Conservation (phyloP, 2,113 vertebrate genomes). For the Cathartes aura region DNA sequence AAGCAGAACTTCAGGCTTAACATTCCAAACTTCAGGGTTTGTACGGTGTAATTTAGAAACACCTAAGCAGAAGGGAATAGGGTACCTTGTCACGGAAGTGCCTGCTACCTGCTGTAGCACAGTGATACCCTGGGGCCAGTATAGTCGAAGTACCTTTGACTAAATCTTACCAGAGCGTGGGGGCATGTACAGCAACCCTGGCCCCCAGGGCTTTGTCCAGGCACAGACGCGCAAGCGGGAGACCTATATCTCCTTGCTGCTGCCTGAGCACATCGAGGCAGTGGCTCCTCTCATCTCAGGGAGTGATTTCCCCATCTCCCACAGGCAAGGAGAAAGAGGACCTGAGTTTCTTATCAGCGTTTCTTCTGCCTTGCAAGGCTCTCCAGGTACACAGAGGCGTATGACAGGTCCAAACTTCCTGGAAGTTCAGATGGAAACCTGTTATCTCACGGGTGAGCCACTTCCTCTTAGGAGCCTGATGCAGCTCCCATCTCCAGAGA, state of each 20-base stretch:
- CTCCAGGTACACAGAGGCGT: neutral
- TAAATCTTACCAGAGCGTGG: accelerated
- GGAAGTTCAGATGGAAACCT: neutral
- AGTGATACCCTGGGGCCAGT: neutral
- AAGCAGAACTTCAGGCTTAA: neutral
- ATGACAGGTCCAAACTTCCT: neutral
- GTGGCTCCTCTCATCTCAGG: neutral
- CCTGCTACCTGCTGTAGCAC: neutral
- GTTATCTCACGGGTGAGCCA: neutral
- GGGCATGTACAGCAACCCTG: accelerated
- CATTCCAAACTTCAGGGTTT: neutral
- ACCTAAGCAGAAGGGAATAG: neutral
- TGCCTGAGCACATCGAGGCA: neutral
- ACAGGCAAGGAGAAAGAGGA: neutral
- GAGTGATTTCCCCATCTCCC: neutral
- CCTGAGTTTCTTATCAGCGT: neutral
- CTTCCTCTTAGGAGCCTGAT: neutral
- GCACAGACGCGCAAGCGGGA: neutral
- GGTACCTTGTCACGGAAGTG: neutral
- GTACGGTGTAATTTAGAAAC: neutral
- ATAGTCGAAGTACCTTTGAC: neutral
- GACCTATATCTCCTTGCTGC: neutral
- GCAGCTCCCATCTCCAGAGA: neutral
- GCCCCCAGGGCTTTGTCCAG: accelerated
- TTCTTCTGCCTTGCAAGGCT: neutral